A percentile compares a stretch with the other conserved stretches of the same genome.
phyloP scores from a whole-genome alignment of 2,888 invertebrate species.

The Drosophila helvetica region DNA sequence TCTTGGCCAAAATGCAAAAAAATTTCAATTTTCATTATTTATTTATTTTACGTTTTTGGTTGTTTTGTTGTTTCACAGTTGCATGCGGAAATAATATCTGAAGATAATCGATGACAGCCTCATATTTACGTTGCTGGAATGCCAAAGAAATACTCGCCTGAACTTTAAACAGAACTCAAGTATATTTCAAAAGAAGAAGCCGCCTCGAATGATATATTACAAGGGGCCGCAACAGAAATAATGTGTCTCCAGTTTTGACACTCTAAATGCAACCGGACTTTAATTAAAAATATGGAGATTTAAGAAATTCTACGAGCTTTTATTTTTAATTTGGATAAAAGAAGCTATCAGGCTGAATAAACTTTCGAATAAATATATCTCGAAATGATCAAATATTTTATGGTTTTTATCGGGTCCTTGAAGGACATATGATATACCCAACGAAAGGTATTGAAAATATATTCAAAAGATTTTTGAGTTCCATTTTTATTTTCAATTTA shows the following conservation, averaged over 20 bases:
- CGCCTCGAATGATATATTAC: neutral
- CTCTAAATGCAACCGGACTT: neutral
- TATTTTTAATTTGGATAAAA: no score
- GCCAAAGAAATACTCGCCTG: neutral
- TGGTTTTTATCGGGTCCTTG: no score
- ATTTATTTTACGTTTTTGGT: slow-evolving; percentile 29
- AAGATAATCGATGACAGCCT: slow-evolving; percentile 40
- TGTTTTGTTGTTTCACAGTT: slow-evolving; percentile 44
- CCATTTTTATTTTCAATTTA: no score
- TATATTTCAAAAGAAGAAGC: neutral
- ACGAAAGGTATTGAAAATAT: no score
- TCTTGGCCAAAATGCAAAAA: slow-evolving; percentile 25
- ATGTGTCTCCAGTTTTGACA: neutral
- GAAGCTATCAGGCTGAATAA: no score
- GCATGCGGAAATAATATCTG: slow-evolving; percentile 65
- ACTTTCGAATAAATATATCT: no score
- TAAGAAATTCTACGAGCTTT: no score
- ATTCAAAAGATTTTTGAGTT: no score
- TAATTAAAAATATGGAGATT: neutral
- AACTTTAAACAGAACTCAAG: neutral
- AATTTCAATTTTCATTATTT: slow-evolving; percentile 51
- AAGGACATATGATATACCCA: no score
- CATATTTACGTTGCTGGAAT: slow-evolving; percentile 36
- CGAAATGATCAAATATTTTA: no score
- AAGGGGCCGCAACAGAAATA: neutral